Evolutionary conservation across 2,113 vertebrate species (phyloP), one percentile per base, ranked within the genome.

Genomic region (Tupaia tana): DNA sequence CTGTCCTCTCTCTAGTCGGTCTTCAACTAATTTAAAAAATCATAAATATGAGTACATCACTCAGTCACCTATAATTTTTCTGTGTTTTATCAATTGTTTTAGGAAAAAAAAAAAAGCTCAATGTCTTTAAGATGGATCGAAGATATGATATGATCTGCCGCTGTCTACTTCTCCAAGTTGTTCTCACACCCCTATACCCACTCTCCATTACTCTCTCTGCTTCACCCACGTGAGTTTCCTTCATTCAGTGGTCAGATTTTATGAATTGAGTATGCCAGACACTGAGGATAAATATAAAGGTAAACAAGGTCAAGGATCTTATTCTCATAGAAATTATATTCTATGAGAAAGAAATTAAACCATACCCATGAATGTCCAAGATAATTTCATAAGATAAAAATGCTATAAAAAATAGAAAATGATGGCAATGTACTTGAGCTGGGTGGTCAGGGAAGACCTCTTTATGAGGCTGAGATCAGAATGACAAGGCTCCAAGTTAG

Each of bases 21-120:
- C 34, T 78, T 34, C 31, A 94, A 83, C n/a, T n/a, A 63, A 34
- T 78, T 94, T 79, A 64, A 34, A 56, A 90, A 85, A 43, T 90
- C 27, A 71, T 11, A 56, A 64, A 31, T 20, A n/a, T 24, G 25
- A 74, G 24, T 58, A 20, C 14, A 63, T 71, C 20, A 64, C 12
- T 93, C 29, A 6, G 12, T 34, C 64, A 29, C 61, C 29, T 81
- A 27, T 59, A 58, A 25, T 54, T 86, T 79, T 80, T n/a, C 43
- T 13, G 6, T 74, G 59, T 6, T 43, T 81, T n/a, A 25, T 66
- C 22, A 24, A 1, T n/a, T 9, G 43, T 56, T 16, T 27, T 58
- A 81, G 52, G 52, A 34, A 66, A n/a, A n/a, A n/a, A n/a, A n/a
- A n/a, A n/a, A 74, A 64, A 93, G 27, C 9, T 80, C 34, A 71